These are phyloP conservation scores for Spea hammondii DNA, from an alignment of 2,797 vertebrate genomes.

Conservation along the genomic window DNA sequence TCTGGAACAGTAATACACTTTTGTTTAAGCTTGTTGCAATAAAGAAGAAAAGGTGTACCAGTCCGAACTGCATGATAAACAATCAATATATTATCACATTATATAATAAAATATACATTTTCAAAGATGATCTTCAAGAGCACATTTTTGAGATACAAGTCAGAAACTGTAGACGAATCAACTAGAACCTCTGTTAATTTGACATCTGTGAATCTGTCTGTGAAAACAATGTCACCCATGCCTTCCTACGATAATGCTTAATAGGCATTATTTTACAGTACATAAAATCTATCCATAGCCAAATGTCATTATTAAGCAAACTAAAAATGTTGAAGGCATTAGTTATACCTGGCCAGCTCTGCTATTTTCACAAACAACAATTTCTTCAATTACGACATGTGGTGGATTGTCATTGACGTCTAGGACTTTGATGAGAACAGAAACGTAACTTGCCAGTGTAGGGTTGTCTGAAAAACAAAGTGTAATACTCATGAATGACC, in stretches of 20 bases:
- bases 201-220: not conserved
- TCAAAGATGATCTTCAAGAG: not conserved
- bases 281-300: too few relatives aligned
- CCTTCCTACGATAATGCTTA: not conserved
- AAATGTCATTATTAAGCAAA: not conserved
- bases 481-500: not conserved
- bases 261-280: too few relatives aligned
- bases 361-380: conserved; percentile 91
- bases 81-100: not conserved
- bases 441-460: conserved; percentile 79
- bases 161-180: not conserved
- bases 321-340: not conserved
- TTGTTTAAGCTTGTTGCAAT: too few relatives aligned
- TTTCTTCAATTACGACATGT: conserved; percentile 80
- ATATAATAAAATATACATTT: not conserved
- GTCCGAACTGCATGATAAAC: too few relatives aligned
- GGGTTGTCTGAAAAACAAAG: conserved; percentile 81
- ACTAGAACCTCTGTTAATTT: not conserved
- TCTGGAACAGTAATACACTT: too few relatives aligned
- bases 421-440: conserved; percentile 87
- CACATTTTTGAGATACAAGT: not conserved
- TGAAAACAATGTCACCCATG: not conserved
- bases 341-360: conserved; percentile 84
- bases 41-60: too few relatives aligned
- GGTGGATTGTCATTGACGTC: conserved; percentile 96